Evolutionary conservation across 2,888 invertebrate genomes (phyloP).

Genomic region (Nephrocerus scutellatus): DNA sequence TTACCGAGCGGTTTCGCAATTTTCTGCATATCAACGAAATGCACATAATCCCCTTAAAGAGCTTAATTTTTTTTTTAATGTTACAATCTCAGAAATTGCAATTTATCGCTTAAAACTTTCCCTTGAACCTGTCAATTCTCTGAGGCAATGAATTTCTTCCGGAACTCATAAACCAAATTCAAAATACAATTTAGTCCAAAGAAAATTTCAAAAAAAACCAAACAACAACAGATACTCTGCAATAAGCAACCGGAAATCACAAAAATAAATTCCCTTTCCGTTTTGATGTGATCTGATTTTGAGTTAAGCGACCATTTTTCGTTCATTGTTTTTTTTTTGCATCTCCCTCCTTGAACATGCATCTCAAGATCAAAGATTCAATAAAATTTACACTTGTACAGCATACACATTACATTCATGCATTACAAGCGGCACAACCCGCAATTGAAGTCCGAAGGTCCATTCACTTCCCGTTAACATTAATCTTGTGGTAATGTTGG

Average conservation of each 20-base stretch:
- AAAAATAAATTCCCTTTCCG: slow-evolving; percentile 29
- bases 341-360: slow-evolving; percentile 4
- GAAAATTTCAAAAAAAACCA: neutral
- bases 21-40: too few species aligned
- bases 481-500: slow-evolving; percentile 1
- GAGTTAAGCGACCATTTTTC: slow-evolving; percentile 11
- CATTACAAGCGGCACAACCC: neutral
- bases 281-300: slow-evolving; percentile 20
- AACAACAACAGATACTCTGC: neutral
- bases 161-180: neutral
- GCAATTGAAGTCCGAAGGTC: neutral
- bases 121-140: too few species aligned
- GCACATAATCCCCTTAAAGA: too few species aligned
- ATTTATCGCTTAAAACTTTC: too few species aligned
- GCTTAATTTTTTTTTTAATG: too few species aligned
- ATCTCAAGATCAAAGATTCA: slow-evolving; percentile 26
- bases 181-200: neutral
- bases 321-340: neutral
- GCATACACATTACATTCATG: neutral
- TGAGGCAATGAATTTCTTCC: slow-evolving; percentile 1
- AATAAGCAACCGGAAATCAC: slow-evolving; percentile 7
- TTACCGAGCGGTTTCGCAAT: too few species aligned
- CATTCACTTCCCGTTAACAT: slow-evolving; percentile 2
- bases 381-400: slow-evolving; percentile 8
- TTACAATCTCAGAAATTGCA: too few species aligned